Base-by-base conservation (phyloP, 2,113 vertebrate genomes). In the Maccullochella peelii region DNA sequence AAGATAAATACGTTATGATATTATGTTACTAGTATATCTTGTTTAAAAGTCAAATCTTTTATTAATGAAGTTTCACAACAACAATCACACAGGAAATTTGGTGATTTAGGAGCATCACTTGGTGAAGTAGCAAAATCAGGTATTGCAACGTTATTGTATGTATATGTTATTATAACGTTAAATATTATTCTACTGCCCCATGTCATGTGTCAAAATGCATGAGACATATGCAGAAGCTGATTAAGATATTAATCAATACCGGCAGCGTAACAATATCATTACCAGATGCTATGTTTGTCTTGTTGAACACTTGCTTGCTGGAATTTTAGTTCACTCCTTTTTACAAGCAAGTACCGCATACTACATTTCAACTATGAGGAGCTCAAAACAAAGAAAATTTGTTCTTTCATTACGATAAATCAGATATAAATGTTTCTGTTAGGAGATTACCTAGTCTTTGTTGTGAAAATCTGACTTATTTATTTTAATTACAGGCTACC, bases 401-500 rank as follows among this genome's bases (percentile, higher is more conserved):
- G 14, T 72, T 70, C 36, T 55, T 79, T 18, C 20, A 52, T 61
- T 1, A 1, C 38, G 4, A 62, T 68, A 33, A 73, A 49, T 84
- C 2, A 6, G 23, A 44, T 67, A 27, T 57, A 23, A 59, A 67
- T 38, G 15, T 66, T 65, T 40, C 42, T 59, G 15, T 30, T 1
- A 36, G 30, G 23, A 77, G 20, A 47, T 42, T 77, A 68, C 69
- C 67, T 72, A 2, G 3, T 76, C 63, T 76, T 21, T 74, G 33
- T 23, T 47, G 21, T 25, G 30, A 79, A 73, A 82, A 55, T 71
- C 1, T 40, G 65, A 76, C 63, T 63, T 73, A 21, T 82, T 68
- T 27, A 23, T 59, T 27, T 66, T 88, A 75, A 86, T 86, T 75
- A 62, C 6, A 79, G n/a, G 30, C 67, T 78, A 63, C 25, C 0